phyloP scores from a whole-genome alignment of 2,888 invertebrate genomes.

The Sinopyrophorus schimmeli region DNA sequence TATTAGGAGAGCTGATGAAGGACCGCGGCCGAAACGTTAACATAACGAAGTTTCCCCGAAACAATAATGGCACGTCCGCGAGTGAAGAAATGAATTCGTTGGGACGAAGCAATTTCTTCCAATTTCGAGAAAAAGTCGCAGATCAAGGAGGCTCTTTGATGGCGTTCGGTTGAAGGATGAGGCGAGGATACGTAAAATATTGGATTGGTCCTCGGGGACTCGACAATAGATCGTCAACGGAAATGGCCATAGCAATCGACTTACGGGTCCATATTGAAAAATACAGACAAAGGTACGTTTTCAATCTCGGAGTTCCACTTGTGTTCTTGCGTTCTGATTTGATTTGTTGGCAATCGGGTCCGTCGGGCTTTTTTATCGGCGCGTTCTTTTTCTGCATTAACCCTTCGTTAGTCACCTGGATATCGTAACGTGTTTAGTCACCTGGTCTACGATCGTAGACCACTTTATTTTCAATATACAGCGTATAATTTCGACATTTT shows the following conservation, averaged over 20 bases:
- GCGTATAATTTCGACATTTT: no score
- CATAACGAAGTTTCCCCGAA: constrained; percentile 29
- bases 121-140: constrained; percentile 30
- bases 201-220: constrained; percentile 42
- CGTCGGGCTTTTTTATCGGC: constrained; percentile 45
- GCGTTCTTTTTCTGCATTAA: no score
- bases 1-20: constrained; percentile 35
- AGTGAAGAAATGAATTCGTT: constrained; percentile 20
- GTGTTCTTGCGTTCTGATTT: constrained; percentile 45
- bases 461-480: no score
- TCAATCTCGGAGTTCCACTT: constrained; percentile 45
- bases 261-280: constrained; percentile 46
- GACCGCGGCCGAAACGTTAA: constrained; percentile 27
- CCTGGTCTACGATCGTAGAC: no score
- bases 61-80: constrained; percentile 29
- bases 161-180: constrained; percentile 39
- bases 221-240: constrained; percentile 44
- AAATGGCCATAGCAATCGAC: constrained; percentile 45
- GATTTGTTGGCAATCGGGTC: constrained; percentile 48
- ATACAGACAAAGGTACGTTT: constrained; percentile 48
- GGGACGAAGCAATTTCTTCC: constrained; percentile 40
- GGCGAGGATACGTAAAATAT: constrained; percentile 44
- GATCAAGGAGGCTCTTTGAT: constrained; percentile 33
- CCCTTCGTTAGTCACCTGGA: no score
- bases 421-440: no score